Percentiles rank a stretch among this genome's conserved stretches.
phyloP scores from a whole-genome alignment of 2,888 invertebrate species.

The Limenitis camilla region DNA sequence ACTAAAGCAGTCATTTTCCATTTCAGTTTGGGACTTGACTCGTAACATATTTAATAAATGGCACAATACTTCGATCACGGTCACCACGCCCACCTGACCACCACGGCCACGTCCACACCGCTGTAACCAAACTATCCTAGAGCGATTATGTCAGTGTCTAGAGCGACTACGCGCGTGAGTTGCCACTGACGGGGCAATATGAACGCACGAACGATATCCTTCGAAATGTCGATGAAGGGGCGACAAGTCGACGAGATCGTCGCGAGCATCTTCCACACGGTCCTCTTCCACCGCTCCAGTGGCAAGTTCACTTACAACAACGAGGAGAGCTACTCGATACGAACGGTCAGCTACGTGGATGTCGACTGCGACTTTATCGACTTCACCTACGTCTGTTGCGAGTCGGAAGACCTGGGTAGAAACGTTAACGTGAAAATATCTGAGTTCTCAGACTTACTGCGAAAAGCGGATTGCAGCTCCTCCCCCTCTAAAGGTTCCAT shows the following conservation, averaged over 20 bases:
- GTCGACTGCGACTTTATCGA: constrained; percentile 99
- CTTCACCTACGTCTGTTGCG: constrained; percentile 96
- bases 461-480: constrained; percentile 78
- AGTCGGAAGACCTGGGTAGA: constrained; percentile 84
- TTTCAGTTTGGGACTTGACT: constrained; percentile 64
- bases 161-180: constrained; percentile 33
- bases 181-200: constrained; percentile 70
- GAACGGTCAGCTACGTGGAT: constrained; percentile 96
- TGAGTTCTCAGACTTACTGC: constrained; percentile 83
- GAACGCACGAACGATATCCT: constrained; percentile 87
- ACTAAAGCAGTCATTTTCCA: constrained; percentile 62
- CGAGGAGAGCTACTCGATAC: constrained; percentile 96
- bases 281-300: constrained; percentile 90
- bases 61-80: constrained; percentile 35
- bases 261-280: constrained; percentile 92
- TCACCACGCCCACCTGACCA: constrained; percentile 21
- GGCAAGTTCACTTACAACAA: constrained; percentile 96
- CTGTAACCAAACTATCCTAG: constrained; percentile 33
- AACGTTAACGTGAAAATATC: constrained; percentile 84
- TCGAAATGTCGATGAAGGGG: constrained; percentile 90
- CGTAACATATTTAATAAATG: constrained; percentile 55
- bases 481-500: constrained; percentile 85
- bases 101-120: constrained; percentile 26
- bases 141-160: constrained; percentile 52
- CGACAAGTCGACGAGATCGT: constrained; percentile 94